These are phyloP conservation scores for Hassar affinis DNA, from an alignment of 2,113 vertebrate species.

Conservation along the genomic window DNA sequence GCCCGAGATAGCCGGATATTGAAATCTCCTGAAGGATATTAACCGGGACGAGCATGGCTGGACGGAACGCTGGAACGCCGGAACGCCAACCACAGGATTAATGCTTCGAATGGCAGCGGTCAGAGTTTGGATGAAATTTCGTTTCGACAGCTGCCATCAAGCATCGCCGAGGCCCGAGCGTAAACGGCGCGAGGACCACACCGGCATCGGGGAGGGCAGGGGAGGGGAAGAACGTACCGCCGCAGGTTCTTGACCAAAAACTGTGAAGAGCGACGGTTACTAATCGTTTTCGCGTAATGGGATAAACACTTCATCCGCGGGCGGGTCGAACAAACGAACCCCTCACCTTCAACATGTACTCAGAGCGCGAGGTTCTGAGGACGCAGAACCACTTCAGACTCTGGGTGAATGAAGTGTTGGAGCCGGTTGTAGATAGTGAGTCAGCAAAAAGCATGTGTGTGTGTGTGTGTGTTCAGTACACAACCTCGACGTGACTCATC, in stretches of 20 bases:
- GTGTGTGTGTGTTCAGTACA: not conserved
- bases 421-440: not conserved
- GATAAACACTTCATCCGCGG: conserved; percentile 67
- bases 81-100: conserved; percentile 41
- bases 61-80: no score
- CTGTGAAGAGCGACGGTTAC: conserved; percentile 56
- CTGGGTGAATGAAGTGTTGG: not conserved
- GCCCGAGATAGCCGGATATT: not conserved
- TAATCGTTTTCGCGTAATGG: conserved; percentile 64
- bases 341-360: conserved; percentile 46
- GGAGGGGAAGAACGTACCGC: conserved; percentile 44
- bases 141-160: conserved; percentile 73
- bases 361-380: not conserved
- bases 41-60: not conserved
- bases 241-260: conserved; percentile 32
- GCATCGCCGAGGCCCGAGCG: conserved; percentile 65
- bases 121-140: conserved; percentile 71
- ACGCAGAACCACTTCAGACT: not conserved
- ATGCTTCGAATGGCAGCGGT: conserved; percentile 63
- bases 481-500: conserved; percentile 31
- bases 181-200: conserved; percentile 72
- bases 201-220: conserved; percentile 63
- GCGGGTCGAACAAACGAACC: conserved; percentile 54
- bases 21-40: not conserved
- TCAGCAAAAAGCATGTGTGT: conserved; percentile 12